Base-by-base conservation (phyloP, 2,888 invertebrate genomes). In the Cephus pygmeus region DNA sequence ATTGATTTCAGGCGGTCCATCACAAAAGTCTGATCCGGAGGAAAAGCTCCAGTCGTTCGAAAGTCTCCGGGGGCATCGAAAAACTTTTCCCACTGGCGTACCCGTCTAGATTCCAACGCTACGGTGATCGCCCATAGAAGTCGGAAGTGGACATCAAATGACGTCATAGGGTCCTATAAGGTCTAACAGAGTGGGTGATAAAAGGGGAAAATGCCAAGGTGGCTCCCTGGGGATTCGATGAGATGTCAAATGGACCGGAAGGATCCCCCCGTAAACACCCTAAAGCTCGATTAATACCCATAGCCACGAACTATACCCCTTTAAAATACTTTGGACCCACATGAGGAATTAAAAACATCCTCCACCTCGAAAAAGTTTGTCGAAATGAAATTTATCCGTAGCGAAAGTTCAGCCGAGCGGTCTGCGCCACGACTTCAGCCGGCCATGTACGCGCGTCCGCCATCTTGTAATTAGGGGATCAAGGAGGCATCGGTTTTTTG, bases 381-480 rank as follows among this genome's bases (percentile, higher is more conserved):
- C 56, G 56, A 56, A 56, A 56, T 23, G 23, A 35, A 35, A 56
- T 56, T 23, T 23, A 23, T 9, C 23, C 56, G 23, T 23, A 9
- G 56, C 56, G 2, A 23, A 56, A 9, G 9, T 56, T 23, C 56
- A 23, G 56, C 23, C 9, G 6, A 71, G 71, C 69, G 31, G 9
- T 69, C 34, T 11, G 2, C 31, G 69, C 33, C 36, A 23, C 36
- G 76, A 4, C 36, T 33, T 73, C 11, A 35, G 83, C 85, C 85
- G 85, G 88, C 88, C 89, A 88, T 89, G 85, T 85, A 87, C 83
- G 82, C 88, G 87, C 87, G 81, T 74, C 87, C 88, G 88, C 91
- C 91, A 90, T 91, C 89, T 90, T 90, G 90, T 88, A 90, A 91
- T 91, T 91, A 90, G 87, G 83, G 87, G 87, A 89, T 90, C 88